Evolutionary conservation across 2,888 invertebrate genomes (phyloP).

Genomic region (Drosophila neonasuta): DNA sequence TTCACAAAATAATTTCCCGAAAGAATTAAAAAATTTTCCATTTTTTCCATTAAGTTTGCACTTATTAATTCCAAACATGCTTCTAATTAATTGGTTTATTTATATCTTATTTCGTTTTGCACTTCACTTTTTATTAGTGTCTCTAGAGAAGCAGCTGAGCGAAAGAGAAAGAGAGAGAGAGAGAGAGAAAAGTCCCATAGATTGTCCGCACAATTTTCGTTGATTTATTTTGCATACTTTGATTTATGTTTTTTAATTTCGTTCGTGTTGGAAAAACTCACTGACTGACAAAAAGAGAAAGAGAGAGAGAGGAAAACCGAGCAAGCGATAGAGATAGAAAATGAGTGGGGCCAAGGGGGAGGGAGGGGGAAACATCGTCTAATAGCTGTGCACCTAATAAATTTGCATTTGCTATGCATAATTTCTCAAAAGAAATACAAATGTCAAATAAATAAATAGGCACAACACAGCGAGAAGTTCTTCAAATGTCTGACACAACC

Average conservation of each 20-base stretch:
- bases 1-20: not conserved
- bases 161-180: not conserved
- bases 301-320: too few relatives aligned
- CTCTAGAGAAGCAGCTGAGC: not conserved
- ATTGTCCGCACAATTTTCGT: constrained; percentile 53
- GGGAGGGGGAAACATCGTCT: constrained; percentile 1
- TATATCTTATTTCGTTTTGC: constrained; percentile 31
- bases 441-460: constrained; percentile 50
- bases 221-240: constrained; percentile 70
- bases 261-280: constrained; percentile 40
- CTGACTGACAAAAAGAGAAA: not conserved
- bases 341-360: not conserved
- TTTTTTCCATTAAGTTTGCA: constrained; percentile 1
- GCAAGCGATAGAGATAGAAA: not conserved
- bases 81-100: constrained; percentile 59
- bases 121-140: constrained; percentile 41
- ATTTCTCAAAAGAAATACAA: constrained; percentile 53
- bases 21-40: constrained; percentile 23
- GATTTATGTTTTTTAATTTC: constrained; percentile 72
- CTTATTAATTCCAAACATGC: constrained; percentile 42
- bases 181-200: constrained; percentile 4
- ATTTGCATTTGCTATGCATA: constrained; percentile 73
- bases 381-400: constrained; percentile 69
- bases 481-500: constrained; percentile 1
- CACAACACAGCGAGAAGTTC: constrained; percentile 29